Base-by-base conservation (phyloP, 1,140 invertebrate genomes). In the Drosophila bipectinata region DNA sequence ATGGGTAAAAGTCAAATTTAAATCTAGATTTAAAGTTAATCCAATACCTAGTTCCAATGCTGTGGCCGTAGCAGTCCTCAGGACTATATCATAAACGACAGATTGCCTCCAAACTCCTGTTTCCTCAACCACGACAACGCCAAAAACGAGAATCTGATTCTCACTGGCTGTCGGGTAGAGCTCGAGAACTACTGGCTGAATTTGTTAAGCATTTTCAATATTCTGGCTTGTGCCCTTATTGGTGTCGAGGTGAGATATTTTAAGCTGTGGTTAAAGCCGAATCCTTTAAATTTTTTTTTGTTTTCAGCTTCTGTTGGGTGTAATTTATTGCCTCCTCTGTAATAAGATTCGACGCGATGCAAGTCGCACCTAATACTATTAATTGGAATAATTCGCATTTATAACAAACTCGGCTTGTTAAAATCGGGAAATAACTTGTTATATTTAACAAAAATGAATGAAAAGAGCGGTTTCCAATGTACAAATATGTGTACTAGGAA, bases 41-140 rank as follows among this genome's bases (percentile, higher is more conserved):
- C 15, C 10, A 3, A 47, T 47, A 72, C 28, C 8, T 51, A 94
- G 93, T 80, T 93, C 9, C 7, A 92, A n/a, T 94, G 94, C 55
- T 94, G 94, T 49, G 94, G 94, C 49, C 71, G 93, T 10, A 58
- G 88, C 3, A 72, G 76, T 24, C 79, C 90, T 0, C 30, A 66
- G 7, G 92, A 93, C 66, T 93, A 79, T 15, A 18, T 76, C 21
- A 60, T 68, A 18, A 85, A 82, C 15, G 68, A 66, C 28, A 76
- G 79, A 1, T 26, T 87, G 41, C 78, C 55, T 9, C 74, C 59
- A 6, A 30, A 0, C 3, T 78, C 18, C 24, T 93, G 90, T 54
- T 91, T 90, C 71, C 49, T 18, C 2, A 57, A 90, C 49, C 72
- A 78, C 10, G 90, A 90, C 41, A 68, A 41, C 18, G 74, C 67